phyloP scores from a whole-genome alignment of 2,797 vertebrate genomes.

The Gambusia yucatana region DNA sequence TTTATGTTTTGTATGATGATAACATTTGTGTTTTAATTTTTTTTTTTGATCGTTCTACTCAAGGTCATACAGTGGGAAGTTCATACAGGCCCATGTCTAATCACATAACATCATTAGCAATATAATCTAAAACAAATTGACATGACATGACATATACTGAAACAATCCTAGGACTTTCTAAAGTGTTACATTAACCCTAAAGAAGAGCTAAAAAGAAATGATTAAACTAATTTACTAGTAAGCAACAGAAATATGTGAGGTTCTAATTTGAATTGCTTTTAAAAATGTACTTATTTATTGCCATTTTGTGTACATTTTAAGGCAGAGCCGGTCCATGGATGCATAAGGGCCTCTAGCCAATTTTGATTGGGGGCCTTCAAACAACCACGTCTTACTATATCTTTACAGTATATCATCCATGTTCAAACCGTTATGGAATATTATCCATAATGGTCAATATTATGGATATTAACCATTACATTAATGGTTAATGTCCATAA shows the following conservation, averaged over 20 bases:
- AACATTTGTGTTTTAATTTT: background rate
- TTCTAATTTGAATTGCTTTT: background rate
- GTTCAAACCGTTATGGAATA: background rate
- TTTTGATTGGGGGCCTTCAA: background rate
- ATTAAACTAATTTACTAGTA: background rate
- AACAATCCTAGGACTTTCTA: conserved; percentile 5
- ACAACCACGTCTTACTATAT: background rate
- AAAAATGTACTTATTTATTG: background rate
- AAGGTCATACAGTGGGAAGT: background rate
- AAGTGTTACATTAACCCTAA: background rate
- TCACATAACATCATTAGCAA: conserved; percentile 5
- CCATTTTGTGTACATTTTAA: background rate
- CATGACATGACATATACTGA: background rate
- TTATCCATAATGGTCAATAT: background rate
- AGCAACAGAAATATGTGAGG: background rate
- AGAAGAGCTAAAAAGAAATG: background rate
- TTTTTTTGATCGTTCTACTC: background rate
- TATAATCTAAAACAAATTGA: conserved; percentile 25
- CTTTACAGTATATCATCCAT: background rate
- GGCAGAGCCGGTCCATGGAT: background rate
- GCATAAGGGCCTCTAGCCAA: background rate
- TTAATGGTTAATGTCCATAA: no score
- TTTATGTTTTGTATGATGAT: background rate
- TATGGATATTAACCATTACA: no score
- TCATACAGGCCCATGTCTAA: background rate